Evolutionary conservation across 2,113 vertebrate genomes (phyloP), one percentile per base, ranked within the genome.

Genomic region (Periophthalmodon schlosseri): DNA sequence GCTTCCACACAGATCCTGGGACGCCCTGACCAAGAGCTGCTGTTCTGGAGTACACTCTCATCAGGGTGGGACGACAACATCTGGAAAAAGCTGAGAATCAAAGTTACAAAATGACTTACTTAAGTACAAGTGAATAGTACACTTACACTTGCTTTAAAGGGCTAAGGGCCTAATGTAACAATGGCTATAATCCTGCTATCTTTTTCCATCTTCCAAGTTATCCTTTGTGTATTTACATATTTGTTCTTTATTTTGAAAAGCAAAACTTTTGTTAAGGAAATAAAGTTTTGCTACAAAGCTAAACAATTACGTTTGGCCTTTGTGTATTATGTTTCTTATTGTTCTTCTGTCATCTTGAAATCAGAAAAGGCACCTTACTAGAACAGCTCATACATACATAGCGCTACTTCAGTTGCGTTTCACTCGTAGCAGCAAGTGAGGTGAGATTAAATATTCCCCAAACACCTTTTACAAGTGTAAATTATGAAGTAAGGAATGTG

Each of bases 1-100:
- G 91, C 46, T 94, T 96, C 98, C 97, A 99, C 44, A 95, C n/a
- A 2, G 86, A 74, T 0, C 44, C 66, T 15, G 94, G 89, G 16
- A 90, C 63, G 1, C 86, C 91, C 64, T 89, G 90, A 9, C 44
- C 61, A 28, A 86, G 72, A 8, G 84, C 11, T 39, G 80, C 72
- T 0, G 92, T 92, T 0, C 64, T 75, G 7, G 92, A 92, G 0
- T 89, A 78, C n/a, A 74, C 69, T 79, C 77, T 91, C 50, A 47
- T 9, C 18, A 73, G 23, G 1, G 72, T 34, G 56, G 72, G 74
- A 47, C 49, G 61, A 36, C 89, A 72, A 81, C 91, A 93, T 68
- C 82, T 87, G 60, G 95, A 91, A 47, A 95, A 36, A 60, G 94
- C 94, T 93, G 91, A 60, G 79, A 39, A 91, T 91, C 91, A 61